A percentile compares a stretch with the other conserved stretches of the same genome.
Conservation (phyloP, 2,888 invertebrate species). For the Urechis unicinctus region DNA sequence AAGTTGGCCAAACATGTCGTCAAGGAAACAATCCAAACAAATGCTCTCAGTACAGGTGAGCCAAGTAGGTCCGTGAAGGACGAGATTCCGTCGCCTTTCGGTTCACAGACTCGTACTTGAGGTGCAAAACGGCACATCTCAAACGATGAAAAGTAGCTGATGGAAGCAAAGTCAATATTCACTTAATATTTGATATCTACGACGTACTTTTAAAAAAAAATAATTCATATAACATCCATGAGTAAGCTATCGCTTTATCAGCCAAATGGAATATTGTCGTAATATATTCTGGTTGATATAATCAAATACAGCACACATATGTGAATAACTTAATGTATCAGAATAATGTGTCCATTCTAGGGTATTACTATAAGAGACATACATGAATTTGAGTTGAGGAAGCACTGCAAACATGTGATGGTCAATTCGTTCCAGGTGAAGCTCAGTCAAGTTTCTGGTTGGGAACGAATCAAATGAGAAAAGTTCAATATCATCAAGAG, state of each 20-base stretch:
- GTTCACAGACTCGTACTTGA: conserved; percentile 8
- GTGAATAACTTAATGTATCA: not conserved
- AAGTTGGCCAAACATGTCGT: not conserved
- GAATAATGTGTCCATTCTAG: too few relatives aligned
- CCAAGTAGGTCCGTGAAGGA: conserved; percentile 7
- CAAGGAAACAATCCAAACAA: not conserved
- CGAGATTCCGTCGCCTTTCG: conserved; percentile 10
- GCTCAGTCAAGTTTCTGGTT: not conserved
- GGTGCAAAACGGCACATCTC: conserved; percentile 9
- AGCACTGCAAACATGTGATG: not conserved
- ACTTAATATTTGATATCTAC: too few relatives aligned
- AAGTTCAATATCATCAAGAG: not conserved
- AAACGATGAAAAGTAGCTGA: conserved; percentile 8
- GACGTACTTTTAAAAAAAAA: too few relatives aligned
- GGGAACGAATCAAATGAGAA: not conserved
- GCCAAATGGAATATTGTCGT: too few relatives aligned
- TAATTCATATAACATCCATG: too few relatives aligned
- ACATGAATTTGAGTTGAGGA: not conserved
- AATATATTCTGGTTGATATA: too few relatives aligned
- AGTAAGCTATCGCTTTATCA: too few relatives aligned
- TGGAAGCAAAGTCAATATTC: too few relatives aligned
- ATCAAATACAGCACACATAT: not conserved
- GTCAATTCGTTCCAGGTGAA: not conserved
- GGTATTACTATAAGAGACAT: not conserved
- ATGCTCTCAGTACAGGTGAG: conserved; percentile 4